Evolutionary conservation across 2,888 invertebrate species (phyloP).

Genomic region (Nymphalis c-album): DNA sequence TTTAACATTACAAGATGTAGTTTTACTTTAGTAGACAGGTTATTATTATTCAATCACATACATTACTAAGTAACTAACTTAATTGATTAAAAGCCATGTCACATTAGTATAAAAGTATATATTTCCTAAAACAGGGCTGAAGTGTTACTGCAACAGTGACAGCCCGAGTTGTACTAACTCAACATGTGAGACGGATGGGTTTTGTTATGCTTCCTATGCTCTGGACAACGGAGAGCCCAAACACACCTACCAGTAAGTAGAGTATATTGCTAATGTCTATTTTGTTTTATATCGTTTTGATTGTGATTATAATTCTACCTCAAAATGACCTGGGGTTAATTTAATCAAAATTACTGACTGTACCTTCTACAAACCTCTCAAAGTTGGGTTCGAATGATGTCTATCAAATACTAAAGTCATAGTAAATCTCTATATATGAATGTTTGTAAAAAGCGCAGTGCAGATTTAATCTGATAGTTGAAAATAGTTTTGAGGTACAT

Average conservation of each 20-base stretch:
- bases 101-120: neutral
- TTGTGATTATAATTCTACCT: conserved; percentile 17
- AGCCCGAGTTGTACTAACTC: conserved; percentile 87
- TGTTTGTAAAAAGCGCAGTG: conserved; percentile 41
- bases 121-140: conserved; percentile 62
- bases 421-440: conserved; percentile 3
- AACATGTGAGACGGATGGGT: conserved; percentile 94
- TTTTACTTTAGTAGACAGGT: too few species aligned
- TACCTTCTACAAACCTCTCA: conserved; percentile 28
- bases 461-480: conserved; percentile 9
- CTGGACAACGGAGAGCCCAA: conserved; percentile 82
- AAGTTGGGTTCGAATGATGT: conserved; percentile 2
- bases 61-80: too few species aligned
- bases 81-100: neutral
- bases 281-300: conserved; percentile 1
- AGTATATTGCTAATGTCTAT: conserved; percentile 9
- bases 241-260: conserved; percentile 89
- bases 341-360: conserved; percentile 24
- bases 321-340: conserved; percentile 23
- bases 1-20: too few species aligned
- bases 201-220: conserved; percentile 92
- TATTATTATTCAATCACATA: too few species aligned
- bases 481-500: conserved; percentile 44
- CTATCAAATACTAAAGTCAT: neutral
- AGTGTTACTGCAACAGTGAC: conserved; percentile 93